These are phyloP conservation scores for Cossypha caffra DNA, from an alignment of 2,797 vertebrate species.

Conservation along the genomic window DNA sequence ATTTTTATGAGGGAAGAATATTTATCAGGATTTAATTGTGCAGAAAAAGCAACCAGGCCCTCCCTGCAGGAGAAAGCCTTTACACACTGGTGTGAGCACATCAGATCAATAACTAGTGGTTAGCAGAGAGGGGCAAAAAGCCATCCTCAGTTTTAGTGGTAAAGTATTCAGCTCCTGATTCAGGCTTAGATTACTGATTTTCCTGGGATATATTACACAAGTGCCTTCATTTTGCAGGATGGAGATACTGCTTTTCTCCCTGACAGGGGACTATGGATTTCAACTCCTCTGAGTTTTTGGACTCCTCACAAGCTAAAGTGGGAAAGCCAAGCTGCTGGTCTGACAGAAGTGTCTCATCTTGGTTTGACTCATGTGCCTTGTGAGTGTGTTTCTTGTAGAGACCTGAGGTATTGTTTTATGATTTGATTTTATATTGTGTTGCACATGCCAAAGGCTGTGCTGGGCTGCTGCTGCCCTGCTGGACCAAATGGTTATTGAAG, in stretches of 20 bases:
- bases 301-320: not conserved
- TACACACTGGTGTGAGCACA: not conserved
- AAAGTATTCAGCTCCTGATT: not conserved
- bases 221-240: not conserved
- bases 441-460: not conserved
- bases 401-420: not conserved
- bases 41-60: not conserved
- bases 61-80: not conserved
- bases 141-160: not conserved
- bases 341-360: not conserved
- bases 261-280: not conserved
- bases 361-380: not conserved
- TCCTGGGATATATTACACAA: not conserved
- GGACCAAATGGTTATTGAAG: not conserved
- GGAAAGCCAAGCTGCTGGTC: not conserved
- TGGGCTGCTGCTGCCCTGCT: not conserved
- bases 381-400: not conserved
- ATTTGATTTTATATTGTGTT: not conserved
- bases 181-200: not conserved
- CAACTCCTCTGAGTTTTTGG: not conserved
- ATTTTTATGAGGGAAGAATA: not conserved
- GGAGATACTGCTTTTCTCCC: not conserved
- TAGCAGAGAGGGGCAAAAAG: not conserved
- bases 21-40: not conserved
- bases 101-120: not conserved